These are phyloP conservation scores for Mactra quadrangularis DNA, from an alignment of 1,140 invertebrate genomes.

Conservation along the genomic window DNA sequence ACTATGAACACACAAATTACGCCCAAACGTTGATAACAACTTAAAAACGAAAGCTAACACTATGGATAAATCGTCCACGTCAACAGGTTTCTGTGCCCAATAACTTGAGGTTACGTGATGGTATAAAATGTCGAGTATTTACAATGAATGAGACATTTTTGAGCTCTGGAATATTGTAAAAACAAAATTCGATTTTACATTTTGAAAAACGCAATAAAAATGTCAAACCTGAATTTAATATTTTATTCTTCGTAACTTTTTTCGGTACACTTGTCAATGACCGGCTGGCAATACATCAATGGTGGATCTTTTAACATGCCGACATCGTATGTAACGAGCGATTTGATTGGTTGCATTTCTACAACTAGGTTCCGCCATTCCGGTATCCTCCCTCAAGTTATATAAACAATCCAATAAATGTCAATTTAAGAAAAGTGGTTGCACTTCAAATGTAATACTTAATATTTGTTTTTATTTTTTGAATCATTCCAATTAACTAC, in stretches of 20 bases:
- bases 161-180: no score
- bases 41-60: not conserved
- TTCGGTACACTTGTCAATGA: not conserved
- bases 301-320: conserved; percentile 53
- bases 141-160: not conserved
- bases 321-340: conserved; percentile 54
- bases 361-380: conserved; percentile 56
- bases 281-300: conserved; percentile 30
- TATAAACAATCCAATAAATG: no score
- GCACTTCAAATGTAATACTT: conserved; percentile 17
- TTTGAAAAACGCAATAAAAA: conserved; percentile 8
- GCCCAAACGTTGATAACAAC: no score
- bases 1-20: no score
- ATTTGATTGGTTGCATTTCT: conserved; percentile 68
- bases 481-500: no score
- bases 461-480: no score
- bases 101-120: not conserved
- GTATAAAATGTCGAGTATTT: not conserved
- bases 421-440: not conserved
- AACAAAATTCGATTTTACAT: no score
- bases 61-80: conserved; percentile 63
- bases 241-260: not conserved
- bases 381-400: conserved; percentile 40
- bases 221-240: conserved; percentile 1
- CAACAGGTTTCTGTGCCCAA: conserved; percentile 60